These are phyloP conservation scores for Schizopygopsis pylzovi DNA, from an alignment of 2,797 vertebrate species.

Conservation along the genomic window DNA sequence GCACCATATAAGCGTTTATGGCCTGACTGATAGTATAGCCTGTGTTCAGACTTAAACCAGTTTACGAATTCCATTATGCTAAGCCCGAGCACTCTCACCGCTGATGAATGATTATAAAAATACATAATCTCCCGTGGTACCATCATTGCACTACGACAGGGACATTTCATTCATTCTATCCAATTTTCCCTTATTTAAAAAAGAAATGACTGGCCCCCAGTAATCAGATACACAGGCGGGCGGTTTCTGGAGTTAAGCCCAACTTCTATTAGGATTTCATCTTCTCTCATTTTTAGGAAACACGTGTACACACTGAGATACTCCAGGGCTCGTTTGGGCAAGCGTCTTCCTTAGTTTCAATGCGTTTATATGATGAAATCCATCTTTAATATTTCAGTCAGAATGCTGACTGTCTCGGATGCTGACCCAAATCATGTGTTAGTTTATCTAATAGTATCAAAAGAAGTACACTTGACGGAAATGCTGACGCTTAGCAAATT, in stretches of 20 bases:
- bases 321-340: conserved; percentile 61
- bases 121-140: conserved; percentile 83
- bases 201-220: conserved; percentile 83
- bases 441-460: neutral
- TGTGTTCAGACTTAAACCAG: conserved; percentile 85
- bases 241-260: conserved; percentile 83
- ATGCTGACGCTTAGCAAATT: neutral
- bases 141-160: conserved; percentile 81
- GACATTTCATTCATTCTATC: conserved; percentile 86
- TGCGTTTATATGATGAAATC: conserved; percentile 47
- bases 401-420: neutral
- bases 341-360: conserved; percentile 69
- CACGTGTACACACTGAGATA: conserved; percentile 60
- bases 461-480: neutral
- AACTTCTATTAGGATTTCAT: conserved; percentile 83
- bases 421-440: neutral
- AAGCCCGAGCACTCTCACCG: conserved; percentile 82
- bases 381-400: conserved; percentile 25
- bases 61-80: conserved; percentile 89
- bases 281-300: conserved; percentile 72
- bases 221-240: conserved; percentile 85
- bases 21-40: conserved; percentile 79
- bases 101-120: conserved; percentile 86
- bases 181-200: conserved; percentile 86
- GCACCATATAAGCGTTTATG: conserved; percentile 73